Conservation (phyloP, 1,140 invertebrate species). For the Hirudo medicinalis region DNA sequence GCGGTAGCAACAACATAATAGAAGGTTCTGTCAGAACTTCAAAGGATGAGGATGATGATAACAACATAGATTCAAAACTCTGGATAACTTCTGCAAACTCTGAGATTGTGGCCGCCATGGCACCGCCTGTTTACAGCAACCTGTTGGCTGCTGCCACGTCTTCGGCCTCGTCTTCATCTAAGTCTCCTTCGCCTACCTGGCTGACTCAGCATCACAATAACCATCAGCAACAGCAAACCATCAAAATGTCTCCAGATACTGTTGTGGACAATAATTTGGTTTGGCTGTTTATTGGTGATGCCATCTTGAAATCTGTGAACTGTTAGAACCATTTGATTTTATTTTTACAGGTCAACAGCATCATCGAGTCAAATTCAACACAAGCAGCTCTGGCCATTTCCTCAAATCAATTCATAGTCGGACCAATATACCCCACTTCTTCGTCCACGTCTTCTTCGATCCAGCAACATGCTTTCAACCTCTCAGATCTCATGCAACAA, state of each 20-base stretch:
- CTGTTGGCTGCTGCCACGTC: not conserved
- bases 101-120: not conserved
- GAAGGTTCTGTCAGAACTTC: not conserved
- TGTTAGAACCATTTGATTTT: not conserved
- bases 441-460: not conserved
- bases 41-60: not conserved
- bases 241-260: constrained; percentile 1
- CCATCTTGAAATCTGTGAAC: not conserved
- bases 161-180: constrained; percentile 5
- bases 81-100: constrained; percentile 4
- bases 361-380: not conserved
- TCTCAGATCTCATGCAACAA: constrained; percentile 13
- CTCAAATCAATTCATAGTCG: not conserved
- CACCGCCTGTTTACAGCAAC: not conserved
- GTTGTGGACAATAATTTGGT: constrained; percentile 8
- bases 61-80: constrained; percentile 6
- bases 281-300: not conserved
- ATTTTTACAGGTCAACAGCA: not conserved
- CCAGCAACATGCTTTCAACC: constrained; percentile 5
- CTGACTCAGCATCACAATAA: constrained; percentile 6
- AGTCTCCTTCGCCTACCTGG: constrained; percentile 3
- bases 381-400: not conserved
- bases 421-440: not conserved
- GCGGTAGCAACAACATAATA: not conserved
- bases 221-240: constrained; percentile 9